Evolutionary conservation across 1,140 invertebrate genomes (phyloP).

Genomic region (Pteromalus puparum): DNA sequence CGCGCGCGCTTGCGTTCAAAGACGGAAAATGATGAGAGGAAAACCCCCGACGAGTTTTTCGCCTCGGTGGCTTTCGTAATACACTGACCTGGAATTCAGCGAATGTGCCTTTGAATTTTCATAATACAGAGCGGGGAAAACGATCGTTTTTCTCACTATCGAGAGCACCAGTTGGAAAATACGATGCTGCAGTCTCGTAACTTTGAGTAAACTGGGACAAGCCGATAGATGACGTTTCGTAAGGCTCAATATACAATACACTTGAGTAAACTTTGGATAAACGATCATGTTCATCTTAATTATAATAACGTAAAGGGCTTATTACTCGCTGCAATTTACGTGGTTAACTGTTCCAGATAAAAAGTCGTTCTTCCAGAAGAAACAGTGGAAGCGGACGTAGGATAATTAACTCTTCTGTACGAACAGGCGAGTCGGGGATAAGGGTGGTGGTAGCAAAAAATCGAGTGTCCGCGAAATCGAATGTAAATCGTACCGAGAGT

Average conservation of each 20-base stretch:
- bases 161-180: too few species aligned
- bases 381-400: neutral
- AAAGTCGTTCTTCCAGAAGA: neutral
- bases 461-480: constrained; percentile 1
- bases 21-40: neutral
- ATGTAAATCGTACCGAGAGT: neutral
- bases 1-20: neutral
- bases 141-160: neutral
- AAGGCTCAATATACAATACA: too few species aligned
- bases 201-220: too few species aligned
- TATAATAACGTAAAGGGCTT: too few species aligned
- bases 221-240: too few species aligned
- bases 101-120: constrained; percentile 19
- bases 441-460: neutral
- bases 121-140: neutral
- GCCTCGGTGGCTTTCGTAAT: neutral
- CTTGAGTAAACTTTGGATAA: too few species aligned
- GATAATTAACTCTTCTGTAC: neutral
- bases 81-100: neutral
- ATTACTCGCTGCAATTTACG: too few species aligned
- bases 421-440: neutral
- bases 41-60: neutral
- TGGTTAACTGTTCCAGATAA: neutral
- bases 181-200: too few species aligned
- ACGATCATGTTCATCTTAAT: too few species aligned